phyloP scores from a whole-genome alignment of 2,113 vertebrate genomes.

The Cryptotis parvus region DNA sequence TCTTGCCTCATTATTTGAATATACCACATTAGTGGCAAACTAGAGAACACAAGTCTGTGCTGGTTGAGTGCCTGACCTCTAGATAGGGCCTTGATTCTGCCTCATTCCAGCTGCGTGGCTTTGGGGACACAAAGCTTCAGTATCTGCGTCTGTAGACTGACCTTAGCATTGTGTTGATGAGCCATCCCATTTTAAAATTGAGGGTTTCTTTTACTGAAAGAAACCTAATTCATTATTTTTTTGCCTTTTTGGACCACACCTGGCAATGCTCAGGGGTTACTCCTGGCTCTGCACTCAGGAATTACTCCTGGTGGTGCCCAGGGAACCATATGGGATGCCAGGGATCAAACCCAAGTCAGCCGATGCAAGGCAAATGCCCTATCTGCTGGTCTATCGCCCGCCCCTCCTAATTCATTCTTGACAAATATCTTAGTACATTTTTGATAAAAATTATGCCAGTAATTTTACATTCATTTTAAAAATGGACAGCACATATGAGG shows the following conservation, averaged over 20 bases:
- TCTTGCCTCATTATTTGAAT: background rate
- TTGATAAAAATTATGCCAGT: background rate
- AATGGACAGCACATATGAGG: background rate
- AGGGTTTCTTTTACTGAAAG: background rate
- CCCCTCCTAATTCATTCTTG: too few relatives aligned
- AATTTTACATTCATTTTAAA: background rate
- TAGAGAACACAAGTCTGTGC: too few relatives aligned
- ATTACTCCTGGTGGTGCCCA: too few relatives aligned
- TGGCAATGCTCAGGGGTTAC: too few relatives aligned
- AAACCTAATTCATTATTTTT: too few relatives aligned
- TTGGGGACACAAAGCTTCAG: background rate
- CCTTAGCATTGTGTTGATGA: background rate
- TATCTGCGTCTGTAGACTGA: background rate
- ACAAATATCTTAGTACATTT: too few relatives aligned
- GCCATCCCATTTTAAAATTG: slow-evolving; percentile 3
- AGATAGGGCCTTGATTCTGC: background rate
- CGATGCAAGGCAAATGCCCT: too few relatives aligned
- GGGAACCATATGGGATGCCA: too few relatives aligned
- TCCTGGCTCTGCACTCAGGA: too few relatives aligned
- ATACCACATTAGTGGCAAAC: background rate
- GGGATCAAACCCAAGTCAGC: too few relatives aligned
- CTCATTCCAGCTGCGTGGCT: background rate
- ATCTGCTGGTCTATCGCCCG: too few relatives aligned
- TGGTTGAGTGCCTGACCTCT: background rate
- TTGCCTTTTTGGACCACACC: too few relatives aligned